phyloP scores from a whole-genome alignment of 2,797 vertebrate species.

The Peromyscus aztecus region DNA sequence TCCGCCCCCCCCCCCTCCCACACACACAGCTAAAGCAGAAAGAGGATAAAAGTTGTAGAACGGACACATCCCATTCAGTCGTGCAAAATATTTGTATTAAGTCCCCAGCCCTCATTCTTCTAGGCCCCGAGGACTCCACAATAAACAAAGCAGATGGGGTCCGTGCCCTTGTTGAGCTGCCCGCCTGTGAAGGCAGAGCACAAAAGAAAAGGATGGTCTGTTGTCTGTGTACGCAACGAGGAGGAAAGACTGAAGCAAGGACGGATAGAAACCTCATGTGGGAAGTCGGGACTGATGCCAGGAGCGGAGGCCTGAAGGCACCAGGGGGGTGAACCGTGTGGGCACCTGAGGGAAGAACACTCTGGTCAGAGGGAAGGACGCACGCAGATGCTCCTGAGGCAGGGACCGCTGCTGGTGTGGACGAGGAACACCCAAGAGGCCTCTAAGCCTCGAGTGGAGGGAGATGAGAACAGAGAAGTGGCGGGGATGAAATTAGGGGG shows the following conservation, averaged over 20 bases:
- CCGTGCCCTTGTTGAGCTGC: not conserved
- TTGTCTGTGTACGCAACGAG: not conserved
- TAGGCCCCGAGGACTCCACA: not conserved
- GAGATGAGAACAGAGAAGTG: not conserved
- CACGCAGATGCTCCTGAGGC: not conserved
- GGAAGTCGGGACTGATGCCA: not conserved
- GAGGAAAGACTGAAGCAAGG: not conserved
- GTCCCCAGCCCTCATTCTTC: not conserved
- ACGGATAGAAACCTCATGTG: not conserved
- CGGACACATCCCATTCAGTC: no score
- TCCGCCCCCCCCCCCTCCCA: no score
- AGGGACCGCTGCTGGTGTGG: not conserved
- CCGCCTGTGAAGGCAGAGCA: not conserved
- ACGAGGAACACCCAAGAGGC: not conserved
- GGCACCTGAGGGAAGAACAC: not conserved
- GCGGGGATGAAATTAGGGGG: not conserved
- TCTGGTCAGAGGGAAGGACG: not conserved
- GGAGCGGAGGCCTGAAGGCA: not conserved
- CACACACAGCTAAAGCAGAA: not conserved
- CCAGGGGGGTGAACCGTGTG: not conserved
- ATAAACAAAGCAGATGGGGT: not conserved
- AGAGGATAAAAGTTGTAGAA: not conserved
- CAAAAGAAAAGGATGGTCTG: not conserved
- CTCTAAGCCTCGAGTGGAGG: not conserved
- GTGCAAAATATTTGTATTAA: not conserved